A percentile compares a stretch with the other conserved stretches of the same genome.
Evolutionary conservation across 1,140 invertebrate species (phyloP).

Genomic region (Chionoecetes opilio): DNA sequence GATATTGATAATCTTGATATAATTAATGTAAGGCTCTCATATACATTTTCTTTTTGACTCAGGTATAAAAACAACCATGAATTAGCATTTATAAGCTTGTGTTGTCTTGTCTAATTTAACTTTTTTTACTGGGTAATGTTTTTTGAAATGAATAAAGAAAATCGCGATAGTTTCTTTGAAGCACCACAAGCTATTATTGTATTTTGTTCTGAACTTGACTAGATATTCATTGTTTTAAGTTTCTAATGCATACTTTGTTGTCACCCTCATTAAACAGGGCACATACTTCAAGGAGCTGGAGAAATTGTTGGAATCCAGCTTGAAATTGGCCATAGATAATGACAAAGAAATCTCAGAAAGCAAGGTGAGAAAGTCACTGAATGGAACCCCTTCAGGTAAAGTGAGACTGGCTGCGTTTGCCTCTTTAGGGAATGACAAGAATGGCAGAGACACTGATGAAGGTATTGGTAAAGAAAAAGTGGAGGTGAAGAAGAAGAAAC

Average conservation of each 20-base stretch:
- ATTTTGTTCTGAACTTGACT: no score
- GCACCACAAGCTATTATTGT: no score
- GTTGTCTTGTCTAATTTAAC: no score
- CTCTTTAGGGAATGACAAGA: constrained; percentile 59
- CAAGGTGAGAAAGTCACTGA: neutral
- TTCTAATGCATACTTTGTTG: neutral
- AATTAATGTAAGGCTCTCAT: no score
- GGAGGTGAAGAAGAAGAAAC: neutral
- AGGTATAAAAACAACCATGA: no score
- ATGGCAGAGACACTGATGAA: neutral
- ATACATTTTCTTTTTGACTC: no score
- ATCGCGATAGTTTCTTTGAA: no score
- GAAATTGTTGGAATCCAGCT: constrained; percentile 44
- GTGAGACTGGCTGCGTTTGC: constrained; percentile 41
- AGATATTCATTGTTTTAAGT: neutral
- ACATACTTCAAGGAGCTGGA: constrained; percentile 61
- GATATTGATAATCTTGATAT: no score
- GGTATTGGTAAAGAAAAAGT: neutral
- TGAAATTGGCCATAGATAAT: constrained; percentile 36
- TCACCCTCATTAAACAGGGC: constrained; percentile 35
- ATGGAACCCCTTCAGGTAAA: neutral
- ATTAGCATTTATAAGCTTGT: no score
- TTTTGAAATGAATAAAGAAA: no score
- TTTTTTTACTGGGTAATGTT: no score
- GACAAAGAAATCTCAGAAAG: neutral